Evolutionary conservation across 2,113 vertebrate genomes (phyloP), one percentile per base, ranked within the genome.

Genomic region (Myodes glareolus): DNA sequence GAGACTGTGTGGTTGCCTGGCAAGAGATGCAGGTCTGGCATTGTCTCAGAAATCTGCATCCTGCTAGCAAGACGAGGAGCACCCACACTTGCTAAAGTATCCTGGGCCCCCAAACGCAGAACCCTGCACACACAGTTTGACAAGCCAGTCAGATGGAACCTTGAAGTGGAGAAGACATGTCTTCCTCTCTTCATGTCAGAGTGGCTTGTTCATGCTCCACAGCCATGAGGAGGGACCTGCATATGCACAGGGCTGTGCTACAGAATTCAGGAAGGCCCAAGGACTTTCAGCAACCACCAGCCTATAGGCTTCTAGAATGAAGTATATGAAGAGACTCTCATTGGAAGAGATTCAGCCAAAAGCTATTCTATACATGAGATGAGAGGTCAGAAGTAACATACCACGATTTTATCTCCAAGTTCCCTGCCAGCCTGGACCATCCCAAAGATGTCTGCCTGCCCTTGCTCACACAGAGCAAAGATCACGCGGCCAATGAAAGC

Each of bases 161-260:
- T 61, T 31, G 14, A 29, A 0, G 21, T 42, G 21, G 67, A 45
- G 36, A 29, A 19, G 70, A 63, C 36, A 36, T 7, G 63, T 1
- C 14, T 36, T 80, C 63, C 23, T n/a, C 1, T 42, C 73, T 81
- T 58, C 31, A 6, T 11, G 4, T 29, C 7, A 23, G 36, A n/a
- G 36, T n/a, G 42, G 5, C 29, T 36, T 45, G 16, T 19, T 55
- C 65, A n/a, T 65, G 9, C 27, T 29, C 29, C 68, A 10, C 17
- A 70, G 80, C 61, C 23, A 25, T 31, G 19, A 42, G 39, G n/a
- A 52, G 31, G 21, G 55, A 13, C 9, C 12, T 61, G 0, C 16
- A 29, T 55, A 4, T 2, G 7, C 3, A 3, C 6, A 9, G 7
- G 1, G 0, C 12, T 70, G 0, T 12, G 0, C 4, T 52, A 0